These are phyloP conservation scores for Boulengeromyrus knoepffleri DNA, from an alignment of 2,113 vertebrate species.

Conservation along the genomic window DNA sequence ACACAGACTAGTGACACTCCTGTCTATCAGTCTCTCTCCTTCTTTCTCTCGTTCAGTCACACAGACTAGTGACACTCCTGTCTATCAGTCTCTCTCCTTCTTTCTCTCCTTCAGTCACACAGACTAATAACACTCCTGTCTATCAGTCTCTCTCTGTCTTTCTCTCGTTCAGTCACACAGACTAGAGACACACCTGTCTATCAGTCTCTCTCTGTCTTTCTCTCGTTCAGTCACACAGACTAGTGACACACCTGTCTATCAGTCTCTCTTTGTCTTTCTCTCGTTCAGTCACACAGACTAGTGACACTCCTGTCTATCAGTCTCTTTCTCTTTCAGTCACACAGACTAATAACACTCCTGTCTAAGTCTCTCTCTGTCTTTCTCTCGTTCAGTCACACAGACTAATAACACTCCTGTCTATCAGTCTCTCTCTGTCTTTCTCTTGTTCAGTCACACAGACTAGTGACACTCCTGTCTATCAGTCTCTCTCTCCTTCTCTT, in stretches of 20 bases:
- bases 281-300: not conserved
- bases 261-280: too few relatives aligned
- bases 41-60: not conserved
- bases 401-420: not conserved
- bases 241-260: not conserved
- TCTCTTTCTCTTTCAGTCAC: not conserved
- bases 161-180: not conserved
- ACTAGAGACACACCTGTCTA: not conserved
- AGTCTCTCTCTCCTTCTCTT: too few relatives aligned
- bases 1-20: not conserved
- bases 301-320: not conserved
- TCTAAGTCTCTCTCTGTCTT: not conserved
- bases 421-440: too few relatives aligned
- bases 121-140: not conserved
- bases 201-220: too few relatives aligned
- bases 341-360: not conserved
- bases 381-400: not conserved
- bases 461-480: not conserved
- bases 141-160: not conserved
- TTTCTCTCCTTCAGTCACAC: not conserved
- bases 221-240: too few relatives aligned
- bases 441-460: too few relatives aligned
- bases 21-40: not conserved
- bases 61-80: not conserved
- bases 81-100: not conserved